Percentiles rank a stretch among this genome's conserved stretches.
Conservation (phyloP, 2,113 vertebrate genomes). For the Taxidea taxus region DNA sequence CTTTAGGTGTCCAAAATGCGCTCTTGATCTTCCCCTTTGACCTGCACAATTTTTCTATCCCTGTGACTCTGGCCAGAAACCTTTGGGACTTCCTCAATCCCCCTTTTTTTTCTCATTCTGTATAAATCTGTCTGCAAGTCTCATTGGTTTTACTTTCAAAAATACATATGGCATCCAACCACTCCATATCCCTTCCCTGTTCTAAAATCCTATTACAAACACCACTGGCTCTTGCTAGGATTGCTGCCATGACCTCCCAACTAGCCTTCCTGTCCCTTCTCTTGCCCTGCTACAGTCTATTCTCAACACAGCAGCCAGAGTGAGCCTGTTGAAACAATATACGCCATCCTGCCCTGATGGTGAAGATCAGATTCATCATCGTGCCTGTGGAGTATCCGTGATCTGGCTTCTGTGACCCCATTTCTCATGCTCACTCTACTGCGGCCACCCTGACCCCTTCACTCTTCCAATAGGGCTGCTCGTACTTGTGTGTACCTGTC, state of each 20-base stretch:
- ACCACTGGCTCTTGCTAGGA: neutral
- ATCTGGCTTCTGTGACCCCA: fast-evolving
- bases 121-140: neutral
- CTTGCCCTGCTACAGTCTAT: neutral
- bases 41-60: neutral
- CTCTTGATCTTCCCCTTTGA: neutral
- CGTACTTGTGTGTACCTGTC: no score
- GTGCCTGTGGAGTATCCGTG: neutral
- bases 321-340: neutral
- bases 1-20: neutral
- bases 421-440: neutral
- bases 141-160: neutral
- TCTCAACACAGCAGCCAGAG: neutral
- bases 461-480: fast-evolving
- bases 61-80: neutral
- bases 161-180: neutral
- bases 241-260: fast-evolving
- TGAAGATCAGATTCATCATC: neutral
- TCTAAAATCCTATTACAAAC: neutral
- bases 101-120: neutral
- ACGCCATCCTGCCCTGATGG: neutral
- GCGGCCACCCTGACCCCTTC: neutral
- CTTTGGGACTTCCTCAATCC: neutral
- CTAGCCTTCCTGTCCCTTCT: neutral
- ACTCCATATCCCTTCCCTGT: neutral